A percentile compares a stretch with the other conserved stretches of the same genome.
Conservation (phyloP, 2,888 invertebrate genomes). For the Drosophila lutescens region DNA sequence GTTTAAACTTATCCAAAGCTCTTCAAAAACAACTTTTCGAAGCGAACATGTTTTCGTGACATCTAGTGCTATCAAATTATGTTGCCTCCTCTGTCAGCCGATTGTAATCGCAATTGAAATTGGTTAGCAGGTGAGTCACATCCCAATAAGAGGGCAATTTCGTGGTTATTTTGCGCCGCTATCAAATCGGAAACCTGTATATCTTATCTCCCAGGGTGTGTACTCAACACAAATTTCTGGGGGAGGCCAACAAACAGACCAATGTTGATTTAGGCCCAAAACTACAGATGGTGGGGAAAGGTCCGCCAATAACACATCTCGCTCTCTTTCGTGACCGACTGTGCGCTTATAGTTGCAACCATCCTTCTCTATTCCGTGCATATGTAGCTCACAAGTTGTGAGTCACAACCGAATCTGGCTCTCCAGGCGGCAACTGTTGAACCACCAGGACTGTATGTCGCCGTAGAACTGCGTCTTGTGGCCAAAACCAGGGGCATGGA, state of each 20-base stretch:
- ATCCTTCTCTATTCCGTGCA: constrained; percentile 3
- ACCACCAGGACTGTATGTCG: constrained; percentile 82
- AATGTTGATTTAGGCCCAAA: constrained; percentile 7
- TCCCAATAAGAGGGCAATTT: neutral
- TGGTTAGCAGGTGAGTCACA: neutral
- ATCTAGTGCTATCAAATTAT: too few species aligned
- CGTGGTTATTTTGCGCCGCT: neutral
- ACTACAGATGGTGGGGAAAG: neutral
- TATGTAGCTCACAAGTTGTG: constrained; percentile 21
- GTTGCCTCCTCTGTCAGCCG: neutral
- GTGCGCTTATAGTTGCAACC: neutral
- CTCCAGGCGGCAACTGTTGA: constrained; percentile 74
- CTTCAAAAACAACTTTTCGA: too few species aligned
- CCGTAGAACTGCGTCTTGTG: constrained; percentile 75
- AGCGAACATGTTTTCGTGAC: too few species aligned
- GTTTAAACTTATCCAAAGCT: too few species aligned
- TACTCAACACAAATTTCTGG: neutral
- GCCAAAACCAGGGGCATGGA: constrained; percentile 67
- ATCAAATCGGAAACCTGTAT: neutral
- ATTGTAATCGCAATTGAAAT: constrained; percentile 1
- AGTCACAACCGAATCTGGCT: constrained; percentile 67
- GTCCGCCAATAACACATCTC: constrained; percentile 22
- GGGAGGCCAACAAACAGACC: neutral
- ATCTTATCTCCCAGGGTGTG: constrained; percentile 2
- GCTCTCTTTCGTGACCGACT: constrained; percentile 21